Base-by-base conservation (phyloP, 2,888 invertebrate species). In the Autographa gamma region DNA sequence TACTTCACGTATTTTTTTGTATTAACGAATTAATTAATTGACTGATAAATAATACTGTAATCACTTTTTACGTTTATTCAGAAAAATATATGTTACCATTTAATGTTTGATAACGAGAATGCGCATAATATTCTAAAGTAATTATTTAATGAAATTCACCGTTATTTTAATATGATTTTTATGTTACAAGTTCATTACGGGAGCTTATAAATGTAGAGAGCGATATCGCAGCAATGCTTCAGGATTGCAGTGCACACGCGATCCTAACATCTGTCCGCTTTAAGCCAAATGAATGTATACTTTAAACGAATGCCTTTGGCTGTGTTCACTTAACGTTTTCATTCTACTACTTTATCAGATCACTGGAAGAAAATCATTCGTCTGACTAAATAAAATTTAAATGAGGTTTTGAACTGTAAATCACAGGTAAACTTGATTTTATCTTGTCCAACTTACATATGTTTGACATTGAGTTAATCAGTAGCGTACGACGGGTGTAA, bases 221-320 rank as follows among this genome's bases (percentile, higher is more conserved):
- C 79, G 80, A 84, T 86, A 86, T 86, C 73, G 77, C 71, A 64
- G 81, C 77, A 74, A 82, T 85, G 78, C 74, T 85, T 84, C 84
- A 86, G 88, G 86, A 87, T 89, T 85, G 86, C 85, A 69, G 75
- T 74, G 71, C 81, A 86, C 90, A 90, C 87, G 90, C 90, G 83
- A 91, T 85, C 84, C 84, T 86, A 87, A 88, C 89, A 90, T 90
- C 90, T 90, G 89, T 90, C 88, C 85, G 81, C 85, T 85, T 85
- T 88, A 86, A 89, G 83, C 86, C 79, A 83, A 87, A 88, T 83
- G 48, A 88, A 87, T 86, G 84, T 86, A 83, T 82, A 85, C 85
- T 85, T 86, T 83, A 83, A 85, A 82, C 84, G 69, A 84, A 87
- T 87, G 88, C 86, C 86, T 81, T 73, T 76, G 69, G 80, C 78